Base-by-base conservation (phyloP, 2,797 vertebrate genomes). In the Otolemur crassicaudatus region DNA sequence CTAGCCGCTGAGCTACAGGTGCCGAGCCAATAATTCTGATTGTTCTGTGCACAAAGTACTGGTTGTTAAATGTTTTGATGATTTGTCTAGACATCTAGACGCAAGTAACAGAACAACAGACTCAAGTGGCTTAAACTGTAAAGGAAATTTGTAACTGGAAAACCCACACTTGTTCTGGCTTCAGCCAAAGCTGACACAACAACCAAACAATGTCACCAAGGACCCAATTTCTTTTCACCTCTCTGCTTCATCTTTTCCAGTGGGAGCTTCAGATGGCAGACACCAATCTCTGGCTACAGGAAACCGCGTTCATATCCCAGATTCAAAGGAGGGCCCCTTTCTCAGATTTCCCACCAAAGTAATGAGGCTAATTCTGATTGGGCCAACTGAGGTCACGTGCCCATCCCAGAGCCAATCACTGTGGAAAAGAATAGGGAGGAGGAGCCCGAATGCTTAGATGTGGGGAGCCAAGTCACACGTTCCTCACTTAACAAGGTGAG, bases 71-170 rank as follows among this genome's bases (percentile, higher is more conserved):
- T 79, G 69, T 49, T 67, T n/a, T 80, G 58, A 43, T 65, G 63
- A 61, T 86, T 77, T 34, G 69, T 63, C 58, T 79, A 13, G 56
- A 49, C 31, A 5, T 63, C 58, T 79, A 13, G 56, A 49, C 34
- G 5, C 60, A 88, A 91, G 34, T 60, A 87, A 85, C 92, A 95
- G 87, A 91, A 85, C 90, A 95, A 61, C 79, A 86, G 83, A 73
- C n/a, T 89, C 60, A 67, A 75, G 61, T 61, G 90, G 67, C 37
- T 87, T 65, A 49, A 72, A 72, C 25, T 72, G 16, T 37, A 84
- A 63, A 67, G 87, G 69, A 12, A 67, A 76, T 56, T 61, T 85
- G 29, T 81, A 87, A 65, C 67, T 72, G 69, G 87, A 91, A 96
- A 73, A 70, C 76, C 60, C 53, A 84, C 53, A 12, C 19, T 34